phyloP scores from a whole-genome alignment of 2,888 invertebrate species.

The Idaea dimidiata region DNA sequence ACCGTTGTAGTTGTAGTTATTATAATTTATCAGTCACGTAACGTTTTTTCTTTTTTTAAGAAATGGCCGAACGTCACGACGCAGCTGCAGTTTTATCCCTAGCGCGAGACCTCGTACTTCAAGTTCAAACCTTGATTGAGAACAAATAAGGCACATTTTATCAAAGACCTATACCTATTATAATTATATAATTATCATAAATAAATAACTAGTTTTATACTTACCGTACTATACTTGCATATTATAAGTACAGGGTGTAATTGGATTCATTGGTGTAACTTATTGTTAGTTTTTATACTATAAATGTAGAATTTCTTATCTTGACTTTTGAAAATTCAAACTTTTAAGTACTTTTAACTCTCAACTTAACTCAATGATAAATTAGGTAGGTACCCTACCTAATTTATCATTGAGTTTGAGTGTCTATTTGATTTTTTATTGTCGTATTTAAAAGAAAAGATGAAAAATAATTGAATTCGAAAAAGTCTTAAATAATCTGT shows the following conservation, averaged over 20 bases:
- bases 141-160: constrained; percentile 85
- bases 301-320: not conserved
- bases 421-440: no score
- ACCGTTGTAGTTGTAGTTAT: not conserved
- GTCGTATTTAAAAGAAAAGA: no score
- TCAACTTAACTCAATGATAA: no score
- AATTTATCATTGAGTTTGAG: no score
- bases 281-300: not conserved
- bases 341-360: not conserved
- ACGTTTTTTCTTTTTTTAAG: constrained; percentile 74
- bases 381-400: no score
- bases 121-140: constrained; percentile 95
- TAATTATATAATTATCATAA: constrained; percentile 1
- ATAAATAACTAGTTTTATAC: constrained; percentile 1
- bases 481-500: not conserved
- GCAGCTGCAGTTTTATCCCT: constrained; percentile 90
- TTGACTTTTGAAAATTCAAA: not conserved
- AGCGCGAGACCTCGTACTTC: constrained; percentile 92
- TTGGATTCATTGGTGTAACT: not conserved
- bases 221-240: not conserved
- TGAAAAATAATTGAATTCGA: no score
- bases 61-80: constrained; percentile 98
- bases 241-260: not conserved
- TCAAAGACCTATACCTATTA: constrained; percentile 1
- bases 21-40: not conserved